Evolutionary conservation across 2,113 vertebrate genomes (phyloP), one percentile per base, ranked within the genome.

Genomic region (Menidia beryllina): DNA sequence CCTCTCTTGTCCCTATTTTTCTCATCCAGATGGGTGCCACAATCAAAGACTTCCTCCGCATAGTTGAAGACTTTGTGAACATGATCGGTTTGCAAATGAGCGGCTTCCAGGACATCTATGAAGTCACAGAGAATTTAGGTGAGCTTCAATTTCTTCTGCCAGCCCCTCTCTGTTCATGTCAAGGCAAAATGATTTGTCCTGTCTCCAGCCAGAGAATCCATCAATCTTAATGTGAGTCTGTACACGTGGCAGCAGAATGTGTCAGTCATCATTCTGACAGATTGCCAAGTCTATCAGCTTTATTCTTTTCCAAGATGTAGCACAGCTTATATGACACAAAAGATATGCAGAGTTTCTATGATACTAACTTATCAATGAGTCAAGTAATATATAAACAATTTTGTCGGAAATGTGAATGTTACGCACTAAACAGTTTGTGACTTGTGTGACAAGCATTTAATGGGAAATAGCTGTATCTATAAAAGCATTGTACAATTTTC

Each of bases 51-150:
- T 93, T 99, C 61, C 96, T 99, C 85, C 92, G 89, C 77, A 92
- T 98, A 0, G 89, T 99, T 10, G 98, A 99, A 77, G 95, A 98
- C 83, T 98, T 97, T 51, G 96, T 99, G 57, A 96, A 96, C 53
- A 95, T 98, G 92, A 95, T 99, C 0, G 96, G 96, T 19, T 95
- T 94, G 58, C 96, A 97, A 77, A 97, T 99, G 97, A 98, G 97
- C 76, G 96, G 96, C 87, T 95, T 99, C 79, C 95, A 96, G 86
- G 96, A 98, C 24, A 95, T 97, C 39, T 99, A 99, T 73, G 97
- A 99, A 94, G 95, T 97, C 91, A 98, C 97, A 0, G 97, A 99
- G 86, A 99, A 99, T 72, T 93, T 99, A 88, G 97, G 98, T 99
- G 93, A 95, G 96, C 77, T 4, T 7, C 24, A 10, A 72, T 80